Evolutionary conservation across 1,140 invertebrate genomes (phyloP), one percentile per base, ranked within the genome.

Genomic region (Adelges cooleyi): DNA sequence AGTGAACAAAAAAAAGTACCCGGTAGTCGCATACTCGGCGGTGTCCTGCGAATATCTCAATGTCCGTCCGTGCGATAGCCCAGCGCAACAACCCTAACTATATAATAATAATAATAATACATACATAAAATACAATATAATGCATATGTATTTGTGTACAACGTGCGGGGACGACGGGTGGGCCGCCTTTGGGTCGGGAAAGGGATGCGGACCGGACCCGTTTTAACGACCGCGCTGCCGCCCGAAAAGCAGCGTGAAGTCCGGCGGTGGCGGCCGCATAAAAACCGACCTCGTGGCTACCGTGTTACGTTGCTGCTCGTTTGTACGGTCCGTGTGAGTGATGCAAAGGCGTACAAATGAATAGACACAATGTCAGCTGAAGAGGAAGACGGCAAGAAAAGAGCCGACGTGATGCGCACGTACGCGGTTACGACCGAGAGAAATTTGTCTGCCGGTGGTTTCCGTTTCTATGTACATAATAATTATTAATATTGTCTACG

Each of bases 281-380:
- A 11, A n/a, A 22, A 52, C 5, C 4, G n/a, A 4, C 23, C 3
- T n/a, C 22, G 8, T 9, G 20, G 53, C 53, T 56, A 56, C 53
- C n/a, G 53, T 17, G 53, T 56, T 56, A 56, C 53, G n/a, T 38
- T 17, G 13, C n/a, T n/a, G n/a, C n/a, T n/a, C n/a, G n/a, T n/a
- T n/a, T n/a, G 29, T 33, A 33, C 11, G 29, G 29, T 6, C 29
- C 11, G 29, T 6, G 29, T 33, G 29, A 33, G 29, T 33, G 29
- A 33, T 11, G 11, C 29, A 33, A 11, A 33, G 5, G 29, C 29
- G 29, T n/a, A n/a, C n/a, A n/a, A n/a, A n/a, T n/a, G n/a, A n/a
- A n/a, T n/a, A n/a, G n/a, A n/a, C n/a, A n/a, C n/a, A n/a, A n/a
- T n/a, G n/a, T 38, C 6, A 8, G 36, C 36, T 6, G 36, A 44